phyloP scores from a whole-genome alignment of 1,140 invertebrate species.

The Pentalonia nigronervosa region DNA sequence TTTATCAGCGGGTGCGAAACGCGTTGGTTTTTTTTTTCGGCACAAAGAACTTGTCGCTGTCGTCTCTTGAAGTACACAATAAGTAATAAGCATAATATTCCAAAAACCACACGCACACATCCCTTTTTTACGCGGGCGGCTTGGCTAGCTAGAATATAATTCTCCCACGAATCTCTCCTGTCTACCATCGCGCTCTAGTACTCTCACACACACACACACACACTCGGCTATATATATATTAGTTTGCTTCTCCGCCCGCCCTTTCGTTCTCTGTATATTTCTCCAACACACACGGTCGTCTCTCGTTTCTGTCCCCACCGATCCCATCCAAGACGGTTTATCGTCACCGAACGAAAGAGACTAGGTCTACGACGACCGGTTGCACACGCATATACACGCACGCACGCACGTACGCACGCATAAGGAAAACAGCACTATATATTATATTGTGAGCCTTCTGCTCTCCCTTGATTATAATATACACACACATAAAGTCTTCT shows the following conservation, averaged over 20 bases:
- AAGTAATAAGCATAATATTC: slow-evolving; percentile 30
- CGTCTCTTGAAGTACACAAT: not conserved
- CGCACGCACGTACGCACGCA: not conserved
- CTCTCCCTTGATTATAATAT: slow-evolving; percentile 13
- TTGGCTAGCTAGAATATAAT: slow-evolving; percentile 28
- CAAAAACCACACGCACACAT: slow-evolving; percentile 33
- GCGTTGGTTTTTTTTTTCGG: not conserved
- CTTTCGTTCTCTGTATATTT: slow-evolving; percentile 36
- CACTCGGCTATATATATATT: not conserved
- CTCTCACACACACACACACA: not conserved
- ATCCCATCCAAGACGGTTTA: slow-evolving; percentile 4
- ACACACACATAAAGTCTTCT: not conserved
- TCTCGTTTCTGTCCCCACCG: slow-evolving; percentile 48
- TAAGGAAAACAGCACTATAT: not conserved
- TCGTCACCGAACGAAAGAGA: slow-evolving; percentile 45
- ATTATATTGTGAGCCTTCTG: slow-evolving; percentile 8
- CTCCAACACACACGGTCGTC: slow-evolving; percentile 32
- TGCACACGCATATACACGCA: not conserved
- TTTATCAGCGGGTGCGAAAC: not conserved
- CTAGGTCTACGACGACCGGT: slow-evolving; percentile 35
- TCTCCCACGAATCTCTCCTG: slow-evolving; percentile 53
- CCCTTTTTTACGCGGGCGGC: slow-evolving; percentile 35
- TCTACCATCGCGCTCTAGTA: not conserved
- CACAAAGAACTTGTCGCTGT: not conserved
- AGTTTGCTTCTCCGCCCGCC: slow-evolving; percentile 37